Conservation (phyloP, 2,888 invertebrate genomes). For the Nymphalis c-album region DNA sequence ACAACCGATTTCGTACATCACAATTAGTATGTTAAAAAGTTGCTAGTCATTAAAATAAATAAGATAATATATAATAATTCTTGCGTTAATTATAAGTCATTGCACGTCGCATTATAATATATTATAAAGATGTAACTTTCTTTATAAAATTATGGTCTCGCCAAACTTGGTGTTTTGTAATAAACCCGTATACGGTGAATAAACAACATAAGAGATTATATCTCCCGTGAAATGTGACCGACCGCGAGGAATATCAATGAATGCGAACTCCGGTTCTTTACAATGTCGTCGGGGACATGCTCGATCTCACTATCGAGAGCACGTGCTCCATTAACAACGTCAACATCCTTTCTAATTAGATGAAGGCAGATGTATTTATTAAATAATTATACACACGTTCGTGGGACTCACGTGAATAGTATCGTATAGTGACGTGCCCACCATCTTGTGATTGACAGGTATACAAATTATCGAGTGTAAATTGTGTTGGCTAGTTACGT, state of each 20-base stretch:
- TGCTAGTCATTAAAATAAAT: conserved; percentile 21
- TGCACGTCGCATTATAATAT: conserved; percentile 15
- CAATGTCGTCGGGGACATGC: conserved; percentile 6
- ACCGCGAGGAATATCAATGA: conserved; percentile 23
- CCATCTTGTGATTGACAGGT: too few species aligned
- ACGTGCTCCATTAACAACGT: conserved; percentile 3
- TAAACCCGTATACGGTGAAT: conserved; percentile 17
- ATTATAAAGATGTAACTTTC: conserved; percentile 24
- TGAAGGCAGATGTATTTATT: neutral
- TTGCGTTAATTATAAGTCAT: conserved; percentile 20
- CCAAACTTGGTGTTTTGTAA: conserved; percentile 26
- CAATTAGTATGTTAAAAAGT: neutral
- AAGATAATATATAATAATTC: conserved; percentile 1
- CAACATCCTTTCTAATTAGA: conserved; percentile 7
- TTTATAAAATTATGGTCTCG: conserved; percentile 19
- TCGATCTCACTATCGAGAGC: conserved; percentile 10
- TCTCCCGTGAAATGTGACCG: conserved; percentile 26
- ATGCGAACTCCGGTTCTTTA: conserved; percentile 22
- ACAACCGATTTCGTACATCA: neutral
- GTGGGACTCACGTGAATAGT: too few species aligned
- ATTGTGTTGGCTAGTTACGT: too few species aligned
- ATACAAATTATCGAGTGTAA: too few species aligned
- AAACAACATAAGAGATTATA: conserved; percentile 21
- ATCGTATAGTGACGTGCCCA: too few species aligned
- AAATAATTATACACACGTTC: too few species aligned